Base-by-base conservation (phyloP, 53 echinoderm and acorn worm species). In the Henricia sp. region DNA sequence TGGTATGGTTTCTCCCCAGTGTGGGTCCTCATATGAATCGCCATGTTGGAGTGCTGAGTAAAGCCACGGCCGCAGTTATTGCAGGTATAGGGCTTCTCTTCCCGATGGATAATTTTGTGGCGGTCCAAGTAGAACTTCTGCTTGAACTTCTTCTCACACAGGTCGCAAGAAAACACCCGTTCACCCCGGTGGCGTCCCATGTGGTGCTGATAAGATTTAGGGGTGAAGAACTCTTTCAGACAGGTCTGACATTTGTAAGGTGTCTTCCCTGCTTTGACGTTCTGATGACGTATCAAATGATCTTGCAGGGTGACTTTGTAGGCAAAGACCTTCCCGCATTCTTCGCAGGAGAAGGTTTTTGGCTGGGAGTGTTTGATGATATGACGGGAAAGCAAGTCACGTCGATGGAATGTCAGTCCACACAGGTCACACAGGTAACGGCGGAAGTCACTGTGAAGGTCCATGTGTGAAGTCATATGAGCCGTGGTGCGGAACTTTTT, bases 1-100 rank as follows among this genome's bases (percentile, higher is more conserved):
- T 92, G 88, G 72, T 92, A 92, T 0, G 92, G 92, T 56, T 92
- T 92, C 78, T 92, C 92, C 26, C 92, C 92, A 9, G 92, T 92
- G 48, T 92, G 92, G n/a, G 88, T 88, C 52, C 92, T 63, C 92
- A 92, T 92, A 73, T 92, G 92, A 30, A 88, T 88, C 33, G 85
- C 82, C 84, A 92, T 88, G 54, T 92, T 88, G 28, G 92, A 92
- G 82, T 85, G 88, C 82, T 92, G 92, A 24, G 88, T 88, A 70
- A 92, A 92, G 8, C 92, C 92, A 35, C 92, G 85, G 3, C 92
- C 92, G 50, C 92, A 92, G 59, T 92, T 88, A 30, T 62, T 76
- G 68, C 92, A 92, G 44, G 85, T 88, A 58, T 88, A 88, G 3
- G 92, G 92, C 62, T 92, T 92, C 67, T 88, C 88, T 38, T 92